Conservation (phyloP, 2,113 vertebrate species). For the Ictidomys tridecemlineatus region DNA sequence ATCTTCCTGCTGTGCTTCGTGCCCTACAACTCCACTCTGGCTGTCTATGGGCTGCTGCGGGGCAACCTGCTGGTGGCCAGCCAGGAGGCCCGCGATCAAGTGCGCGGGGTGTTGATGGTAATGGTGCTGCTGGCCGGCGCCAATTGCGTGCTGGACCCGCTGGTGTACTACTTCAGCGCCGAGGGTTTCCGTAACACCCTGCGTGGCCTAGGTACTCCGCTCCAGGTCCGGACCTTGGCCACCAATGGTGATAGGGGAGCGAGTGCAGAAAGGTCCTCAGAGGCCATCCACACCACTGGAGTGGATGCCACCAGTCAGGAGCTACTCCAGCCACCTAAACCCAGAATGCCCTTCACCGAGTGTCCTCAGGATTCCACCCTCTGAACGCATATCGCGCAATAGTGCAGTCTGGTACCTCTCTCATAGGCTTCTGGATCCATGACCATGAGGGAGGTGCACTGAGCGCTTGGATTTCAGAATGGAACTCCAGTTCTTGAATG, state of each 20-base stretch:
- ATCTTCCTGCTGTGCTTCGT: constrained; percentile 92
- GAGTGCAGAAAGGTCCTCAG: not conserved
- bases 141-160: constrained; percentile 90
- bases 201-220: constrained; percentile 56
- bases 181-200: constrained; percentile 90
- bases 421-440: not conserved
- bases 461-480: not conserved
- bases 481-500: not conserved
- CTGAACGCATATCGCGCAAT: constrained; percentile 39
- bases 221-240: constrained; percentile 71
- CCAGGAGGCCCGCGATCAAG: not conserved
- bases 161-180: constrained; percentile 91
- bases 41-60: constrained; percentile 87
- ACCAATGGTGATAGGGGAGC: not conserved
- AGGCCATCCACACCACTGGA: accelerated
- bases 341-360: constrained; percentile 71
- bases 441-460: not conserved
- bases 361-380: constrained; percentile 82
- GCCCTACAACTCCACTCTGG: constrained; percentile 89
- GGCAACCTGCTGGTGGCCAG: constrained; percentile 77
- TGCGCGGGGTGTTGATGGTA: constrained; percentile 85
- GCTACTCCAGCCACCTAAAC: constrained; percentile 35
- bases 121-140: constrained; percentile 87
- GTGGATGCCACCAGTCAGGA: constrained; percentile 33
- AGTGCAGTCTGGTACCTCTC: accelerated